Conservation (phyloP, 2,113 vertebrate genomes). For the Lepidiolamprologus cunningtoni region DNA sequence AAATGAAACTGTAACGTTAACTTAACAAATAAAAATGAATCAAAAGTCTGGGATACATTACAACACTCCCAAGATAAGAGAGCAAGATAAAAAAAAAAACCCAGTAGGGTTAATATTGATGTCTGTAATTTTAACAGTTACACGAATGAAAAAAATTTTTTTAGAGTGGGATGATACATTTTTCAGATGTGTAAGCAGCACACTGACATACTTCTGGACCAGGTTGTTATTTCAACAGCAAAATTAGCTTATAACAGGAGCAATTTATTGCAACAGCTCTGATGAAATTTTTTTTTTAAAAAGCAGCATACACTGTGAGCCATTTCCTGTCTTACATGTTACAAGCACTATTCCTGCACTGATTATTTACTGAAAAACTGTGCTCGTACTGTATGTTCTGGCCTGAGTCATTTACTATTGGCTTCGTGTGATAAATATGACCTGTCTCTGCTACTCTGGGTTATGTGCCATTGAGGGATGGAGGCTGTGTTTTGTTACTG, state of each 20-base stretch:
- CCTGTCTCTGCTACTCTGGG: slow-evolving; percentile 31
- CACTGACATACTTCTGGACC: neutral
- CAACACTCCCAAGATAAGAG: neutral
- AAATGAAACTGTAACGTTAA: neutral
- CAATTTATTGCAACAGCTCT: neutral
- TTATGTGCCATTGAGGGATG: slow-evolving; percentile 45
- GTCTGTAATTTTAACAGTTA: neutral
- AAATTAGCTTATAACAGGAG: neutral
- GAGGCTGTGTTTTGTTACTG: slow-evolving; percentile 38
- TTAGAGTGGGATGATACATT: neutral
- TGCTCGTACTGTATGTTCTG: neutral
- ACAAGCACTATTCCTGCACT: neutral
- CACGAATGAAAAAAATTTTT: fast-evolving
- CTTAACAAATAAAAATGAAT: neutral
- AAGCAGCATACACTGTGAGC: neutral
- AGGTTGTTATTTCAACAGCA: neutral
- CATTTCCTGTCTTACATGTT: neutral
- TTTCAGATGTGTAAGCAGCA: neutral
- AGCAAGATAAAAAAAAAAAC: neutral
- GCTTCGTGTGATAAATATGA: slow-evolving; percentile 49
- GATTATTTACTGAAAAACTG: neutral
- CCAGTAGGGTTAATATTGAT: neutral
- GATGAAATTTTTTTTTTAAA: too few relatives aligned
- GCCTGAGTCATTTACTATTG: slow-evolving; percentile 29
- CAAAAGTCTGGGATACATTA: neutral